Percentiles rank a stretch among this genome's conserved stretches.
phyloP scores from a whole-genome alignment of 2,113 vertebrate genomes.

The Psittacus erithacus region DNA sequence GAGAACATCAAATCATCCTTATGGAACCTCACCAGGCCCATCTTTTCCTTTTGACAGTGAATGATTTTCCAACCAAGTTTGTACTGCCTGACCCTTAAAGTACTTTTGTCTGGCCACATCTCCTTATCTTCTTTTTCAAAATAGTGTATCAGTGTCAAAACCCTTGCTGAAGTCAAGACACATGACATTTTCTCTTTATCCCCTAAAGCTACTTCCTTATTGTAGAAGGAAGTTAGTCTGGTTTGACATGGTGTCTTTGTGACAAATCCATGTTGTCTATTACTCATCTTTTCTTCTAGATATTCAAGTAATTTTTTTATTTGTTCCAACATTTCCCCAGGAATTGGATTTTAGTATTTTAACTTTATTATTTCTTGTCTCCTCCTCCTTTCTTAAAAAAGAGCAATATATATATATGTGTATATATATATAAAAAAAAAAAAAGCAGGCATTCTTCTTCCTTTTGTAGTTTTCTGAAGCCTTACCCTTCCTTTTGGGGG shows the following conservation, averaged over 20 bases:
- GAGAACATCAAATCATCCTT: not conserved
- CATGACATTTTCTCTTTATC: not conserved
- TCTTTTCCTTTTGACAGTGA: conserved; percentile 5
- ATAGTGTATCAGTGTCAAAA: conserved; percentile 9
- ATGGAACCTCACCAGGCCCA: not conserved
- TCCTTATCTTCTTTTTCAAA: conserved; percentile 19
- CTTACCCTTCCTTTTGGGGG: not conserved
- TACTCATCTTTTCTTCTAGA: not conserved
- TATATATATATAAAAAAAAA: too few species aligned
- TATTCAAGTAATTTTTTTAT: not conserved
- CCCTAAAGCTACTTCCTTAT: not conserved
- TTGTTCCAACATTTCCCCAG: not conserved
- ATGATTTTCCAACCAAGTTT: not conserved
- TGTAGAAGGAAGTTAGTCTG: not conserved
- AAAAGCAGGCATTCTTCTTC: not conserved
- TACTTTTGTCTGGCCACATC: not conserved
- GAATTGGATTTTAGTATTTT: conserved; percentile 1
- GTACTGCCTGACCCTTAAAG: not conserved
- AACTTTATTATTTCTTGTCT: not conserved
- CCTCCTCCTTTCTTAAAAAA: not conserved
- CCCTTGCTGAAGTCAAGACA: not conserved
- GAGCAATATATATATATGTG: not conserved
- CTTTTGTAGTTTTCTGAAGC: not conserved
- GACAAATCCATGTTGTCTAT: not conserved
- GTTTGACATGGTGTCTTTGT: not conserved